phyloP scores from a whole-genome alignment of 2,797 vertebrate genomes.

The Myotis daubentonii region DNA sequence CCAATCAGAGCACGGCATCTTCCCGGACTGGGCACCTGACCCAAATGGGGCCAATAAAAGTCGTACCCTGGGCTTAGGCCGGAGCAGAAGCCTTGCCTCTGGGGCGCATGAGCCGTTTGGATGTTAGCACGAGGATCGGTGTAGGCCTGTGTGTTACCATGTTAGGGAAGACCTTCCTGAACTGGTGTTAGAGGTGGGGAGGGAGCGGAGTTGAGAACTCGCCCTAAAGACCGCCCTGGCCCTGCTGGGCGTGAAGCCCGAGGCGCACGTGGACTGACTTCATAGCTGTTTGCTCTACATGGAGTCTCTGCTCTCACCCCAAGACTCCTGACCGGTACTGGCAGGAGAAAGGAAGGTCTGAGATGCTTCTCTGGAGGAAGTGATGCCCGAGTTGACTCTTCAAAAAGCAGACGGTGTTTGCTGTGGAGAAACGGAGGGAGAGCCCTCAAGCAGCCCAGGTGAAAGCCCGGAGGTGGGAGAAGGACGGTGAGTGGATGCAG shows the following conservation, averaged over 20 bases:
- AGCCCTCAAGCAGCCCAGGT: neutral
- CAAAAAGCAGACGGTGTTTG: neutral
- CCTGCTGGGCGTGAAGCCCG: too few relatives aligned
- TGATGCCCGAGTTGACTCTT: neutral
- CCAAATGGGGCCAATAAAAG: neutral
- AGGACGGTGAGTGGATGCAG: too few relatives aligned
- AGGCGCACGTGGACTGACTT: neutral
- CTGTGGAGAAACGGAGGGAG: neutral
- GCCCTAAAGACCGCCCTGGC: neutral
- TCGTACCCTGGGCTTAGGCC: neutral
- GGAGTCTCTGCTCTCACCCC: neutral
- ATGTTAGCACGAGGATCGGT: fast-evolving
- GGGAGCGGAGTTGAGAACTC: neutral
- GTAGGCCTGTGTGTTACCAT: fast-evolving
- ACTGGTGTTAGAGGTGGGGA: neutral
- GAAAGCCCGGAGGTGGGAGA: neutral
- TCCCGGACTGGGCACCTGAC: neutral
- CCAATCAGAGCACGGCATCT: conserved; percentile 35
- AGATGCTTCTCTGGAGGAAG: neutral
- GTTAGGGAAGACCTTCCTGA: neutral
- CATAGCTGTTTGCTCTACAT: neutral
- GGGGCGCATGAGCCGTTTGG: neutral
- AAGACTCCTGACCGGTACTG: neutral
- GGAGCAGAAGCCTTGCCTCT: neutral
- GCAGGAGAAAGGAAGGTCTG: neutral